These are phyloP conservation scores for Genyomyrus donnyi DNA, from an alignment of 2,113 vertebrate genomes.

Conservation along the genomic window DNA sequence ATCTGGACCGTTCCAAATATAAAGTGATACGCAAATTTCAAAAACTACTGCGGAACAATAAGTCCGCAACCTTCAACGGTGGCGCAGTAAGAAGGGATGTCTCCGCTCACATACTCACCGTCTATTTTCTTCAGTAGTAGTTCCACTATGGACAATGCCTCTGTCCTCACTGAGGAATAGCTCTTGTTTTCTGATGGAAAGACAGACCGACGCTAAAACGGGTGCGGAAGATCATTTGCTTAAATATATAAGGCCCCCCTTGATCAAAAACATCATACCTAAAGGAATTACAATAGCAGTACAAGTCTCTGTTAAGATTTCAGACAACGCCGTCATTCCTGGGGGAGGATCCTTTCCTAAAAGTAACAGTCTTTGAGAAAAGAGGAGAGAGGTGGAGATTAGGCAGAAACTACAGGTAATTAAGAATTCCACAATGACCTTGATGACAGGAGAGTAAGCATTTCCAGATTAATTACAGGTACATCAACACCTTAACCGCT, in stretches of 20 bases:
- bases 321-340: constrained; percentile 65
- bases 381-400: constrained; percentile 20
- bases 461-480: neutral
- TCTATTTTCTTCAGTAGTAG: constrained; percentile 79
- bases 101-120: constrained; percentile 59
- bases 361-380: constrained; percentile 71
- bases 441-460: neutral
- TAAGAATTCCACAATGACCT: neutral
- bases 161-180: constrained; percentile 89
- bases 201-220: neutral
- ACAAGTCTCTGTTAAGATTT: constrained; percentile 64
- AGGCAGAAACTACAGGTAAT: neutral
- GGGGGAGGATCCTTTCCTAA: constrained; percentile 71
- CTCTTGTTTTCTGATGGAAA: constrained; percentile 83
- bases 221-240: neutral
- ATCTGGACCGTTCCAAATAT: neutral
- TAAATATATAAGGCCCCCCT: neutral
- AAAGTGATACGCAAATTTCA: neutral
- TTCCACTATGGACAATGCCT: constrained; percentile 86
- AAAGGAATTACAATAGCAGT: constrained; percentile 74
- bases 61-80: neutral
- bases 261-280: constrained; percentile 51
- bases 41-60: neutral
- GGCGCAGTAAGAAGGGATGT: neutral
- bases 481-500: neutral